These are phyloP conservation scores for Drosophila pallidifrons DNA, from an alignment of 1,140 invertebrate genomes.

Conservation along the genomic window DNA sequence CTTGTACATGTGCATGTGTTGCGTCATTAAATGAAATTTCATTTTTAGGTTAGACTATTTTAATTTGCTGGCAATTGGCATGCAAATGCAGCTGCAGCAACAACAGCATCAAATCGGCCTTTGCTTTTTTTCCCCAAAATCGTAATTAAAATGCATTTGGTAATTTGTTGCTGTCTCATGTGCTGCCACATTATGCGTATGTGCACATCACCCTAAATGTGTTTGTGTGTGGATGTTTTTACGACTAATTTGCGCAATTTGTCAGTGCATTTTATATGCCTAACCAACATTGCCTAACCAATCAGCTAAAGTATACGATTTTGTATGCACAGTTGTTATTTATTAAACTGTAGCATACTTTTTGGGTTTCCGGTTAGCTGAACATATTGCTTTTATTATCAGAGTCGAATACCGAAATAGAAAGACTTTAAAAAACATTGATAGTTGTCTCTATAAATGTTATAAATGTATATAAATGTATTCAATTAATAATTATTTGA, in stretches of 20 bases:
- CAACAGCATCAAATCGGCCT: not conserved
- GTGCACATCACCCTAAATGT: not conserved
- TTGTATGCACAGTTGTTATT: not conserved
- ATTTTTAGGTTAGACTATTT: slow-evolving; percentile 63
- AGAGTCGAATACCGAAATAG: too few species aligned
- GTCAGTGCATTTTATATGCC: slow-evolving; percentile 72
- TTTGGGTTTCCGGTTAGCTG: not conserved
- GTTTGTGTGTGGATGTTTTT: slow-evolving; percentile 32
- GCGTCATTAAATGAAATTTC: slow-evolving; percentile 56
- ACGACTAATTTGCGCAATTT: slow-evolving; percentile 72
- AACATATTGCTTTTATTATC: not conserved
- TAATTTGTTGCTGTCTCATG: slow-evolving; percentile 60
- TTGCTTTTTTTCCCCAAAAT: slow-evolving; percentile 33
- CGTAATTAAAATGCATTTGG: slow-evolving; percentile 77
- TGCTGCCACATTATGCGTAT: slow-evolving; percentile 16
- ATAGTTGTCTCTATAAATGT: too few species aligned
- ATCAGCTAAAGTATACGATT: not conserved
- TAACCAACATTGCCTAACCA: slow-evolving; percentile 6
- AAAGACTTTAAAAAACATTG: not conserved
- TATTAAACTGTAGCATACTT: slow-evolving; percentile 41
- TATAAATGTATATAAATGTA: too few species aligned
- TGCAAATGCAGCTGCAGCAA: slow-evolving; percentile 47
- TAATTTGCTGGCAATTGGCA: slow-evolving; percentile 60
- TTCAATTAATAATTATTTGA: too few species aligned
- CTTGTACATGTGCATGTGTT: slow-evolving; percentile 20